A percentile compares a stretch with the other conserved stretches of the same genome.
phyloP scores from a whole-genome alignment of 2,113 vertebrate genomes.

The Ctenomys sociabilis region DNA sequence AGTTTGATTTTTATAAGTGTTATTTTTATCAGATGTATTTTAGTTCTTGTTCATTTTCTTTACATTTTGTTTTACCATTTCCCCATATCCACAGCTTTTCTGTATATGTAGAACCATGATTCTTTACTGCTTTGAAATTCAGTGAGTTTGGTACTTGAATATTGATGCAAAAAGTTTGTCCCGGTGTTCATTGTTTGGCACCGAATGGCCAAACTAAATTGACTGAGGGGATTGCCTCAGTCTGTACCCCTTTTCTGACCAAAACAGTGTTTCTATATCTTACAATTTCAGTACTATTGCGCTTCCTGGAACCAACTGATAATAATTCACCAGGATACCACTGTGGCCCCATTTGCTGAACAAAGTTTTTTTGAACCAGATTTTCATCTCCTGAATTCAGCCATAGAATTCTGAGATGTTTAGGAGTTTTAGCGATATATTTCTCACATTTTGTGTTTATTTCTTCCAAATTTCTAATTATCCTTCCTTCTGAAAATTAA shows the following conservation, averaged over 20 bases:
- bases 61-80: not conserved
- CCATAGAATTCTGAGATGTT: slow-evolving; percentile 23
- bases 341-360: not conserved
- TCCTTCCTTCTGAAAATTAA: slow-evolving; percentile 4
- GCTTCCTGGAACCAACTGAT: not conserved
- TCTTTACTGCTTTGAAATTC: not conserved
- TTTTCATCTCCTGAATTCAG: slow-evolving; percentile 12
- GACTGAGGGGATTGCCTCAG: not conserved
- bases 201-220: not conserved
- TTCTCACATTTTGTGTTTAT: not conserved
- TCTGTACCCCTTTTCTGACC: not conserved
- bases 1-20: not conserved
- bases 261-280: not conserved
- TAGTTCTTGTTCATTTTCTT: slow-evolving; percentile 6
- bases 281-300: not conserved
- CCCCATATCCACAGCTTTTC: not conserved
- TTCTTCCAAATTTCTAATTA: slow-evolving; percentile 18
- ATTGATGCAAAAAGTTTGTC: not conserved
- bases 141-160: not conserved
- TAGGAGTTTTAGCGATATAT: not conserved
- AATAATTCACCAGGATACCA: not conserved
- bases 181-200: not conserved
- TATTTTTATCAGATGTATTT: not conserved
- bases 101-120: not conserved
- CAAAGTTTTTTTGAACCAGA: not conserved